A percentile compares a stretch with the other conserved stretches of the same genome.
Evolutionary conservation across 2,888 invertebrate genomes (phyloP).

Genomic region (Meganola albula): DNA sequence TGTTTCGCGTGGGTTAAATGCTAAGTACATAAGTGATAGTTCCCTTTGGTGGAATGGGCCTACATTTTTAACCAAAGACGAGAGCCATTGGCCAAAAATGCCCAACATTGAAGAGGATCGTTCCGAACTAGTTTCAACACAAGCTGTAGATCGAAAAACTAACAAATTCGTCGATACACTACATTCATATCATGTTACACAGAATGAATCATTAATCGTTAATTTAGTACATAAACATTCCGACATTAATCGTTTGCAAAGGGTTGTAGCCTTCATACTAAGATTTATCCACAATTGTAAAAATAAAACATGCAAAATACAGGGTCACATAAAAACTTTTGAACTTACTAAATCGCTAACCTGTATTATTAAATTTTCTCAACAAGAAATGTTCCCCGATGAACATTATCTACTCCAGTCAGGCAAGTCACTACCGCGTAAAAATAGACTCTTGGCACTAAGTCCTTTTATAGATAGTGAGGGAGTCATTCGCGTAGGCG

Average conservation of each 20-base stretch:
- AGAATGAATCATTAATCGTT: not conserved
- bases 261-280: not conserved
- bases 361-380: not conserved
- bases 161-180: not conserved
- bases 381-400: slow-evolving; percentile 1
- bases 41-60: slow-evolving; percentile 3
- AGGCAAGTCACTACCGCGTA: slow-evolving; percentile 1
- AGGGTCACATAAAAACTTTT: not conserved
- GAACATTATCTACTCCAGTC: not conserved
- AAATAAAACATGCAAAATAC: not conserved
- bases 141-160: too few species aligned
- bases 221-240: slow-evolving; percentile 1
- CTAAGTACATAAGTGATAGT: not conserved
- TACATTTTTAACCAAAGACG: not conserved
- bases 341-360: not conserved
- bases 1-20: not conserved
- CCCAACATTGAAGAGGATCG: too few species aligned
- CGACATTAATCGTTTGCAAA: not conserved
- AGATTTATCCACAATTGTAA: slow-evolving; percentile 1
- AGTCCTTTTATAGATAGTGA: slow-evolving; percentile 1
- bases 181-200: not conserved
- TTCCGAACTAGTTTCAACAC: too few species aligned
- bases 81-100: not conserved
- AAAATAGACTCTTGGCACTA: slow-evolving; percentile 1
- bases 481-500: slow-evolving; percentile 3